Evolutionary conservation across 1,140 invertebrate species (phyloP).

Genomic region (Drosophila sproati): DNA sequence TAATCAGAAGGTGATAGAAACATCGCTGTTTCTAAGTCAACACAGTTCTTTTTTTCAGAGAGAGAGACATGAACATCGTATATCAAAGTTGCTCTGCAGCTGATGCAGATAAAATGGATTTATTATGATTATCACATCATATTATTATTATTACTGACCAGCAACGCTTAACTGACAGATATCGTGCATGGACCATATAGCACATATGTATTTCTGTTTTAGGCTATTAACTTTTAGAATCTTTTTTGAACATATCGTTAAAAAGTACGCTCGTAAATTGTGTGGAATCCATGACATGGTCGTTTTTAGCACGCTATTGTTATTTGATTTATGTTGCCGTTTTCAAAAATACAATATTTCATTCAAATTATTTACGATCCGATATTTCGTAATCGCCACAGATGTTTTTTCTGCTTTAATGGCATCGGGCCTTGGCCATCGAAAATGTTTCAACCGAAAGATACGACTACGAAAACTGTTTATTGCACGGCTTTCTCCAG

Average conservation of each 20-base stretch:
- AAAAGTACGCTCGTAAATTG: constrained; percentile 62
- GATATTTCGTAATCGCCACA: constrained; percentile 25
- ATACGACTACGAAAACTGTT: neutral
- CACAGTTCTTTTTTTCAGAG: no score
- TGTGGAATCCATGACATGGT: constrained; percentile 37
- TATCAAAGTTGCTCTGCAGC: neutral
- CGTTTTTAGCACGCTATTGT: constrained; percentile 5
- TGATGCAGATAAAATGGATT: neutral
- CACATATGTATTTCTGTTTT: constrained; percentile 5
- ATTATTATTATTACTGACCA: neutral
- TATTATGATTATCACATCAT: neutral
- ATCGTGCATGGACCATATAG: neutral
- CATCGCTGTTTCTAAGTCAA: no score
- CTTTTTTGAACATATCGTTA: constrained; percentile 52
- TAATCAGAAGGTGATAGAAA: neutral
- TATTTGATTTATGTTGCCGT: constrained; percentile 61
- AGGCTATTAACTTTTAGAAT: constrained; percentile 33
- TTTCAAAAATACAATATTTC: constrained; percentile 40
- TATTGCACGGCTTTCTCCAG: constrained; percentile 56
- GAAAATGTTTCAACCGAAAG: constrained; percentile 3
- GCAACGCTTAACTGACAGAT: constrained; percentile 2
- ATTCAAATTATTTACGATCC: constrained; percentile 33
- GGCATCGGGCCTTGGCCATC: constrained; percentile 65
- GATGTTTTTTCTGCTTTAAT: constrained; percentile 27
- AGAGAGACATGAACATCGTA: no score